phyloP scores from a whole-genome alignment of 1,140 invertebrate genomes.

The Papilio polyxenes region DNA sequence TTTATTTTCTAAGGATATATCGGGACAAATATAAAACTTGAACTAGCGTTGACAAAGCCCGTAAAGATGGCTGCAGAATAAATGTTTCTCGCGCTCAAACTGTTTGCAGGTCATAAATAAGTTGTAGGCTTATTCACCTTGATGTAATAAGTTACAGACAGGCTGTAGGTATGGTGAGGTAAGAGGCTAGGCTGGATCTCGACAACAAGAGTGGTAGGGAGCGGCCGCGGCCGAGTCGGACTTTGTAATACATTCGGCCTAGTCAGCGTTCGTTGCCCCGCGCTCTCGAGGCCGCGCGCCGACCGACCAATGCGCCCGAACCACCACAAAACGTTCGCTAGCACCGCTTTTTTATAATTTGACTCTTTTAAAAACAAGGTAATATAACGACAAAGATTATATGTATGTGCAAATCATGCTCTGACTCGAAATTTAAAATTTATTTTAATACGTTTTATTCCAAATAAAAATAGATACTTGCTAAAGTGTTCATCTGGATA shows the following conservation, averaged over 20 bases:
- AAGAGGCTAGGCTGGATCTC: constrained; percentile 77
- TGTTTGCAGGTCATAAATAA: constrained; percentile 38
- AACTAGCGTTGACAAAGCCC: no score
- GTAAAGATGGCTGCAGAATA: background rate
- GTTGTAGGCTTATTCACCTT: constrained; percentile 69
- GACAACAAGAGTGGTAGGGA: constrained; percentile 72
- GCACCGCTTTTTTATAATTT: constrained; percentile 47
- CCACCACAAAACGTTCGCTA: constrained; percentile 48
- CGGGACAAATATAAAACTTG: no score
- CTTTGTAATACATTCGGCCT: constrained; percentile 80
- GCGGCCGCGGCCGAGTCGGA: constrained; percentile 73
- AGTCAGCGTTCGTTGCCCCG: constrained; percentile 78
- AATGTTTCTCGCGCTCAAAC: constrained; percentile 30
- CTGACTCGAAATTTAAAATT: no score
- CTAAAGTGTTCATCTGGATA: background rate
- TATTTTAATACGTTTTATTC: no score
- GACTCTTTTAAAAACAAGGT: background rate
- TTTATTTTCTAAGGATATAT: no score
- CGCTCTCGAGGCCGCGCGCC: constrained; percentile 67
- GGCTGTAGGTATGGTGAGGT: constrained; percentile 66
- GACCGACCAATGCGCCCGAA: constrained; percentile 50
- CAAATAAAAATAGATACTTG: no score
- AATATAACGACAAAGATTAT: background rate
- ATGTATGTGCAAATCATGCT: background rate
- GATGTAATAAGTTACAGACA: constrained; percentile 69